phyloP scores from a whole-genome alignment of 1,140 invertebrate species.

The Ctenoplectra terminalis region DNA sequence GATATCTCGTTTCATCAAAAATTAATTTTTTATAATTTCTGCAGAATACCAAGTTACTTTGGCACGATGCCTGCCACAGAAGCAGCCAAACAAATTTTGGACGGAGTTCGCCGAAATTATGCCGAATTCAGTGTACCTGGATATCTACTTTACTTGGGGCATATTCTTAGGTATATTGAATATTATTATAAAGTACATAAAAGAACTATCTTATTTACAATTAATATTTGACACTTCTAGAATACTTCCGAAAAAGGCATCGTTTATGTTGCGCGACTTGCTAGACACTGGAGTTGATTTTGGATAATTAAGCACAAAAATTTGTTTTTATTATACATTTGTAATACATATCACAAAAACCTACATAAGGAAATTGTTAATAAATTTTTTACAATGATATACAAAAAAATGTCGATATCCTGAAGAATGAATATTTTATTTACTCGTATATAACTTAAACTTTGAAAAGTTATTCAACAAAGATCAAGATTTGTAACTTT shows the following conservation, averaged over 20 bases:
- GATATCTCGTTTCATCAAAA: neutral
- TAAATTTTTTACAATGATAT: conserved; percentile 2
- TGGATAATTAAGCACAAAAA: conserved; percentile 74
- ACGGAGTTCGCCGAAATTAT: conserved; percentile 85
- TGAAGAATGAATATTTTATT: conserved; percentile 51
- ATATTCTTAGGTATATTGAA: conserved; percentile 81
- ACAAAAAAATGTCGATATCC: conserved; percentile 8
- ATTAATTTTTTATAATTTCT: conserved; percentile 10
- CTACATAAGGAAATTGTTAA: neutral
- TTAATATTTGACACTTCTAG: conserved; percentile 73
- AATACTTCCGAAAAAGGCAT: conserved; percentile 85
- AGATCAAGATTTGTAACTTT: neutral
- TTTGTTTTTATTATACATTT: neutral
- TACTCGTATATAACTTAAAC: conserved; percentile 30
- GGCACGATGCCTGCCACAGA: conserved; percentile 85
- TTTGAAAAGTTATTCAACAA: neutral
- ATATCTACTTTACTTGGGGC: conserved; percentile 84
- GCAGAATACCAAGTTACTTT: conserved; percentile 87
- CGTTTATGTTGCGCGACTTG: conserved; percentile 85
- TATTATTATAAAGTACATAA: conserved; percentile 1
- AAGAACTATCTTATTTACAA: neutral
- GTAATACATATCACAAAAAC: neutral
- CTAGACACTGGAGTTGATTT: conserved; percentile 87
- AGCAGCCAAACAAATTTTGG: conserved; percentile 84
- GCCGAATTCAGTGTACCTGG: conserved; percentile 86